Evolutionary conservation across 2,797 vertebrate genomes (phyloP).

Genomic region (Pristis pectinata): DNA sequence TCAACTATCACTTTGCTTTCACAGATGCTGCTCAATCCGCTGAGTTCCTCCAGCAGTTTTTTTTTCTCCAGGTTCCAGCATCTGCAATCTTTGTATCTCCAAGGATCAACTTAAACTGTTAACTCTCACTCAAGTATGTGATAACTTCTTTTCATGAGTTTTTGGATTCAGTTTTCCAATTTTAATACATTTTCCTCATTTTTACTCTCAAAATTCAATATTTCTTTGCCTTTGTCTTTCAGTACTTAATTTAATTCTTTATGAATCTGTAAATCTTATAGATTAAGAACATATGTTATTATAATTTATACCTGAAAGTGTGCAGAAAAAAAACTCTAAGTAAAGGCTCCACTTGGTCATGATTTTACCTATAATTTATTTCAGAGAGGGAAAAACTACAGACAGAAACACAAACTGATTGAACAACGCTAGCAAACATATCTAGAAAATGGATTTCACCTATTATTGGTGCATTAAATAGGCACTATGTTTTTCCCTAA

Average conservation of each 20-base stretch:
- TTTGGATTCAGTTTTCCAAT: not conserved
- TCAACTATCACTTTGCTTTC: too few species aligned
- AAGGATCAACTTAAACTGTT: not conserved
- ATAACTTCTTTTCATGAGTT: not conserved
- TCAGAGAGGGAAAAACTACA: not conserved
- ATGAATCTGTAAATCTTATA: not conserved
- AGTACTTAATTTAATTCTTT: not conserved
- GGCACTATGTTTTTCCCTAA: too few species aligned
- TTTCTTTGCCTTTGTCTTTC: not conserved
- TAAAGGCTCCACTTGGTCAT: not conserved
- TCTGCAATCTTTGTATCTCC: too few species aligned
- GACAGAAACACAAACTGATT: not conserved
- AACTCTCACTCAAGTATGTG: not conserved
- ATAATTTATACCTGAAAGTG: not conserved
- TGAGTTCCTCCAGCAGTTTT: too few species aligned
- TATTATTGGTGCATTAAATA: too few species aligned
- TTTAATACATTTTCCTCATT: not conserved
- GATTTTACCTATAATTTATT: not conserved
- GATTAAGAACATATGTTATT: not conserved
- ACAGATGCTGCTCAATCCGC: too few species aligned
- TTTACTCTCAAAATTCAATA: not conserved
- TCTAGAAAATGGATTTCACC: too few species aligned
- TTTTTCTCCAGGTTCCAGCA: too few species aligned
- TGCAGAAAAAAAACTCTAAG: not conserved
- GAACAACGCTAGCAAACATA: not conserved